Evolutionary conservation across 2,113 vertebrate species (phyloP).

Genomic region (Nibea albiflora): DNA sequence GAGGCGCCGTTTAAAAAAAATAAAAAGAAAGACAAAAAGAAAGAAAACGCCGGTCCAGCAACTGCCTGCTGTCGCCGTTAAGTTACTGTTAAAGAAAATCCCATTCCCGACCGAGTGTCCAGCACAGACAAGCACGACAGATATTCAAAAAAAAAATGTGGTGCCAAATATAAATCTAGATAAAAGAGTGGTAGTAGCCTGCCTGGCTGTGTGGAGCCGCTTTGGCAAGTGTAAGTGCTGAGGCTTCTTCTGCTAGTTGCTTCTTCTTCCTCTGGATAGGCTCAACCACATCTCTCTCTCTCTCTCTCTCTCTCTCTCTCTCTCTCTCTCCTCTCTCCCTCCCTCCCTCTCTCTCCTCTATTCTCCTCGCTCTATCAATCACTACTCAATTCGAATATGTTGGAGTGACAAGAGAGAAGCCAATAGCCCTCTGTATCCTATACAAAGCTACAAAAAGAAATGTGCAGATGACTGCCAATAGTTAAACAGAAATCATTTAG

Average conservation of each 20-base stretch:
- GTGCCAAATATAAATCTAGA: constrained; percentile 12
- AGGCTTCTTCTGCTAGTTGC: constrained; percentile 69
- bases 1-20: constrained; percentile 16
- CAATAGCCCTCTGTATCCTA: constrained; percentile 24
- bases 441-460: constrained; percentile 32
- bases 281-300: constrained; percentile 39
- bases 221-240: constrained; percentile 69
- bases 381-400: constrained; percentile 62
- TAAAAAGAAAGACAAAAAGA: no score
- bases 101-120: constrained; percentile 45
- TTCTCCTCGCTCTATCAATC: constrained; percentile 62
- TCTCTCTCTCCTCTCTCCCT: constrained; percentile 13
- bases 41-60: constrained; percentile 54
- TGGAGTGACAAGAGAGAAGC: constrained; percentile 50
- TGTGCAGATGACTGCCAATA: constrained; percentile 39
- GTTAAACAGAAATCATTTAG: constrained; percentile 51
- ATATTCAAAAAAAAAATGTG: neutral
- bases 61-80: constrained; percentile 50
- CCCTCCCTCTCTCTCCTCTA: constrained; percentile 14
- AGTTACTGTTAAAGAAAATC: constrained; percentile 65
- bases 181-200: constrained; percentile 31
- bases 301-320: constrained; percentile 30
- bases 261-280: constrained; percentile 66
- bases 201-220: constrained; percentile 55
- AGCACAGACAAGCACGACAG: neutral